Base-by-base conservation (phyloP, 2,797 vertebrate species). In the Pygocentrus nattereri region DNA sequence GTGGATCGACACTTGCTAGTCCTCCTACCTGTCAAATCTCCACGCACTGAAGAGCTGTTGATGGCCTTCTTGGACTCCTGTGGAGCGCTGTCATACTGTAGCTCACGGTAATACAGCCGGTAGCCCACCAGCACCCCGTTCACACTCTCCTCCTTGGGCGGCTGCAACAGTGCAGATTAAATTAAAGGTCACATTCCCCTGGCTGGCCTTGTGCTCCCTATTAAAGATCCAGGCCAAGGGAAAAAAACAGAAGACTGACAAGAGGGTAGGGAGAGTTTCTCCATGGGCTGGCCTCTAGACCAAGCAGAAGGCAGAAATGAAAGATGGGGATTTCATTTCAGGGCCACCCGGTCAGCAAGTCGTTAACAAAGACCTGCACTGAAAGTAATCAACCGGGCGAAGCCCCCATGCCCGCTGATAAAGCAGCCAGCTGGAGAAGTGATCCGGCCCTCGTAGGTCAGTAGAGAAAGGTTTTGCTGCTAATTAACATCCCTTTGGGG, bases 71-170 rank as follows among this genome's bases (percentile, higher is more conserved):
- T 94, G 83, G 93, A 80, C 59, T 93, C 94, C 0, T 88, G 71
- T 0, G 90, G 19, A 6, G 86, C 76, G 0, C 86, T 62, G 85
- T 95, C 93, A 0, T 92, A 91, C 54, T 93, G 94, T 86, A 98
- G 93, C 89, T 98, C 97, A 5, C 96, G 92, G 83, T 98, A 99
- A 92, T 98, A 99, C 81, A 99, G 95, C 19, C 97, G 92, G 86
- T 97, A 99, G 0, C 98, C 98, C 87, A 96, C 85, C 77, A 99
- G 88, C 71, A 97, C 92, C 4, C 98, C 97, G 0, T 99, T 99
- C 56, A 97, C 81, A 38, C 93, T 96, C 86, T 95, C 94, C 0
- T 92, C 94, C 65, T 88, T 93, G 0, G 97, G 97, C 2, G 93
- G 94, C 98, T 99, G 93, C 10, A 90, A 92, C 87, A 16, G 8